These are phyloP conservation scores for Columba guinea DNA, from an alignment of 2,797 vertebrate genomes.

Conservation along the genomic window DNA sequence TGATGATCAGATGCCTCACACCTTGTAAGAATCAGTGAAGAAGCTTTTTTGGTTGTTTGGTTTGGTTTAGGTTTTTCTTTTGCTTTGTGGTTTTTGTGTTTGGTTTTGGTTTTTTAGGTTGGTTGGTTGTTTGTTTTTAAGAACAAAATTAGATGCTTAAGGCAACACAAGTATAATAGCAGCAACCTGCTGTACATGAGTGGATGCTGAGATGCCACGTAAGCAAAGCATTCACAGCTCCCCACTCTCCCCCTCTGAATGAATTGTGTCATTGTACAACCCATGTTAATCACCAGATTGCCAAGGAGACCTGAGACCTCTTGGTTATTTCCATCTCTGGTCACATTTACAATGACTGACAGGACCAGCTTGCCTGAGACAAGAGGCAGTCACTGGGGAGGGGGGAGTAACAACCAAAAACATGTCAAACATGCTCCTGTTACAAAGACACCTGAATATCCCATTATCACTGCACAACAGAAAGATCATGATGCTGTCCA, in stretches of 20 bases:
- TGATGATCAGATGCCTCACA: not conserved
- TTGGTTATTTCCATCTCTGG: not conserved
- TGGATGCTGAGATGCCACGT: not conserved
- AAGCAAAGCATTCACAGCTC: not conserved
- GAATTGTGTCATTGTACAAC: not conserved
- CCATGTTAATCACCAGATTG: accelerated
- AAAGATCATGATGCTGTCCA: not conserved
- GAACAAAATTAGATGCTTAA: not conserved
- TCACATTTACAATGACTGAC: not conserved
- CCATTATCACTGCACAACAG: not conserved
- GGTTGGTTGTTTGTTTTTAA: no score
- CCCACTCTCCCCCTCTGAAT: not conserved
- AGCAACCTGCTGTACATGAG: not conserved
- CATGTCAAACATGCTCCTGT: not conserved
- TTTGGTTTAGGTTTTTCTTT: no score
- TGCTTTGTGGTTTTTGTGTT: no score
- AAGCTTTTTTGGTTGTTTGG: not conserved
- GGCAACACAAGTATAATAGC: not conserved
- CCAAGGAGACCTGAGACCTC: not conserved
- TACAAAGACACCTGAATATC: not conserved
- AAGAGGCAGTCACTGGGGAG: not conserved
- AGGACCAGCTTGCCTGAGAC: not conserved
- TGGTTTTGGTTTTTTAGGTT: no score
- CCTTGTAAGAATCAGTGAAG: not conserved
- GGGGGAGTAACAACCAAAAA: not conserved